Evolutionary conservation across 1,140 invertebrate species (phyloP).

Genomic region (Tachypleus tridentatus): DNA sequence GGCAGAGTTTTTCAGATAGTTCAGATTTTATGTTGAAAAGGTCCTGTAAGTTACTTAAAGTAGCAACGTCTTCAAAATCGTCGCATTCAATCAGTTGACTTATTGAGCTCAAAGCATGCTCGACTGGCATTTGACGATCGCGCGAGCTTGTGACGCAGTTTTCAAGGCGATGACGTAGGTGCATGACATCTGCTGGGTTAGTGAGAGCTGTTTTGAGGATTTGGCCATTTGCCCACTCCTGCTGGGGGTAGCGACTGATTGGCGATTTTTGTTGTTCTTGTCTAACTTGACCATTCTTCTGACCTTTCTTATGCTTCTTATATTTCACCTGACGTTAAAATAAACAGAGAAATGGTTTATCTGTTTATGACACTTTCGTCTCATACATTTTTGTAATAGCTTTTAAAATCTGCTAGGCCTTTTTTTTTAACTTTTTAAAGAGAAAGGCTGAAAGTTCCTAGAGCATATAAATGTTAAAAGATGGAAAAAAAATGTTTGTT

Average conservation of each 20-base stretch:
- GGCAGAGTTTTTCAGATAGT: constrained; percentile 16
- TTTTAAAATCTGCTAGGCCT: too few species aligned
- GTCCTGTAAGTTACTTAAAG: constrained; percentile 38
- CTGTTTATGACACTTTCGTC: too few species aligned
- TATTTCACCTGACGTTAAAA: constrained; percentile 65
- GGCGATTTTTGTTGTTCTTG: constrained; percentile 3
- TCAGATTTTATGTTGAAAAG: constrained; percentile 14
- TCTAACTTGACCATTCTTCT: constrained; percentile 31
- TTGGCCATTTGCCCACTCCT: constrained; percentile 44
- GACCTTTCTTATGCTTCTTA: constrained; percentile 84
- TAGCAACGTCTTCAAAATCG: constrained; percentile 89
- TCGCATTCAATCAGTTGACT: constrained; percentile 70
- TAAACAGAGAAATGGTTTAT: too few species aligned
- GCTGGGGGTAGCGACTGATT: constrained; percentile 1
- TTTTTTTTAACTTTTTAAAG: too few species aligned
- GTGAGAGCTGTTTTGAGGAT: constrained; percentile 87
- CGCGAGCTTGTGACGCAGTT: constrained; percentile 49
- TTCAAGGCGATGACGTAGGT: constrained; percentile 71
- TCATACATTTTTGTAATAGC: too few species aligned
- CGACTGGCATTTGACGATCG: constrained; percentile 45
- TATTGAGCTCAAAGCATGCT: constrained; percentile 12
- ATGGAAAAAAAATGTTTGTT: too few species aligned
- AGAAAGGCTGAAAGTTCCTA: too few species aligned
- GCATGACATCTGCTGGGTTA: constrained; percentile 81
- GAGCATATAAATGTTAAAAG: too few species aligned